Conservation (phyloP, 1,140 invertebrate genomes). For the Physella acuta region DNA sequence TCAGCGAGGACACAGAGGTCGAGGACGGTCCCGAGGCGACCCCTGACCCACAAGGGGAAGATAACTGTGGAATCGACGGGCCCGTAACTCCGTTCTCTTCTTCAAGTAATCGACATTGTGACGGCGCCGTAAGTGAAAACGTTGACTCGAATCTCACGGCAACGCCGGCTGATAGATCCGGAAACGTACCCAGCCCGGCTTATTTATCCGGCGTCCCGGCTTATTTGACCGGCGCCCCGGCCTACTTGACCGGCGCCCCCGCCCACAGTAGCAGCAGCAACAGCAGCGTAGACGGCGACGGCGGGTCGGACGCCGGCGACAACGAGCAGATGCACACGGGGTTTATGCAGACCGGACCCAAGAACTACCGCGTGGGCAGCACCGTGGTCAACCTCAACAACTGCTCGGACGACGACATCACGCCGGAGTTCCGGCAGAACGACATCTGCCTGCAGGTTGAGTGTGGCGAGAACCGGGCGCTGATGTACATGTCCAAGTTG, state of each 20-base stretch:
- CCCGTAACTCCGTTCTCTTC: background rate
- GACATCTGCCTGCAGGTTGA: conserved; percentile 60
- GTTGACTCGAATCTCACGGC: background rate
- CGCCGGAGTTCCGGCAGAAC: conserved; percentile 51
- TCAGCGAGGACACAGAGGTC: conserved; percentile 10
- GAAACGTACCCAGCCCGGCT: background rate
- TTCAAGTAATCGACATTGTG: no score
- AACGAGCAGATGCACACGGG: conserved; percentile 32
- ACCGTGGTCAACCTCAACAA: conserved; percentile 31
- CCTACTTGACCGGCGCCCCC: background rate
- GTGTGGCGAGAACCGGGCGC: conserved; percentile 58
- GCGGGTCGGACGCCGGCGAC: conserved; percentile 23
- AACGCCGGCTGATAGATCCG: background rate
- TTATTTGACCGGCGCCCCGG: background rate
- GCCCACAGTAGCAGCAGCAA: conserved; percentile 8
- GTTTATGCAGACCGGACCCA: conserved; percentile 33
- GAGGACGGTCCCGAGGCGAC: conserved; percentile 3
- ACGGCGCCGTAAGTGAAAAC: conserved; percentile 4
- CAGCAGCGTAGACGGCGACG: conserved; percentile 21
- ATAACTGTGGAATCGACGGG: background rate
- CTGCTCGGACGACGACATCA: conserved; percentile 49
- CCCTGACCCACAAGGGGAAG: background rate
- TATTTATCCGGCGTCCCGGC: background rate
- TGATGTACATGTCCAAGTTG: conserved; percentile 57
- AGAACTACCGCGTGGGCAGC: conserved; percentile 33